Base-by-base conservation (phyloP, 2,888 invertebrate species). In the Netelia fuscicornis region DNA sequence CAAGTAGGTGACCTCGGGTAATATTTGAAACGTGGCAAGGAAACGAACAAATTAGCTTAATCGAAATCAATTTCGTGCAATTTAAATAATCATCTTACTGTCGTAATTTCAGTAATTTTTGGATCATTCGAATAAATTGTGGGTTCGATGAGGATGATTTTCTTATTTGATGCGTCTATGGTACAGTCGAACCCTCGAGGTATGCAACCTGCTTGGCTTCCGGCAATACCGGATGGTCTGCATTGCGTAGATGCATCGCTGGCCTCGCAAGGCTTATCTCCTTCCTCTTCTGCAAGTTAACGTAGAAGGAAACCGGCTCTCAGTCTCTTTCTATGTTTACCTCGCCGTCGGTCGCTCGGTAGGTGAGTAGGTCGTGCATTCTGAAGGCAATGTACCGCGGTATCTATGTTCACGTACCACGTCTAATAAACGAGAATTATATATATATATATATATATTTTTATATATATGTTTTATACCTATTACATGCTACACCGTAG, bases 341-440 rank as follows among this genome's bases (percentile, higher is more conserved):
- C 23, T 37, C 13, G 17, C 8, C 9, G 23, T 60, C 30, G 58
- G 23, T 54, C 58, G 62, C 74, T 83, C 58, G 81, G 82, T 85
- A 85, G 85, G 84, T 84, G 86, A 86, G 83, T 86, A 65, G 85
- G 83, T 85, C 85, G 72, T 20, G 42, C 30, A 23, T 54, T 25
- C 17, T 17, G 62, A 8, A 54, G 44, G 10, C 25, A 25, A 60
- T 68, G 30, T 54, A 17, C 68, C 58, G 48, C 30, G 37, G 56
- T 17, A 17, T 8, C 62, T 75, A 48, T 23, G 44, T 10, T 75
- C 77, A 37, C 70, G 56, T 83, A 75, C 58, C 67, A 52, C 30
- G 25, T 68, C 60, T 77, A 83, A 85, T 79, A 67, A 78, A 84
- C 42, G 20, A 62, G 58, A 2, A 44, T 20, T 25, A 30, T 65